Conservation (phyloP, 2,113 vertebrate species). For the Elephantulus edwardii region DNA sequence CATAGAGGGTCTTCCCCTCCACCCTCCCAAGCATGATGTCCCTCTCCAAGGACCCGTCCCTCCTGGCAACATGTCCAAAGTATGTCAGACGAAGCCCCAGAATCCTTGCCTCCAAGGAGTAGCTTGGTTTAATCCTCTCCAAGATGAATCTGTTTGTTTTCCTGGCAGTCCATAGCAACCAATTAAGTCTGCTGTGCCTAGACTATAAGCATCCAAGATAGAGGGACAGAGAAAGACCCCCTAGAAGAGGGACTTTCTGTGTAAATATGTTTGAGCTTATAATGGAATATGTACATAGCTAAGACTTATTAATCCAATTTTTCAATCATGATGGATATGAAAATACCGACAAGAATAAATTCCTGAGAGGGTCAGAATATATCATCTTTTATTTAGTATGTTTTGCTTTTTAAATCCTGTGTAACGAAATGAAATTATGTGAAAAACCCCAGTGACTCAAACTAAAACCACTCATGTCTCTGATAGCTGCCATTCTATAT, state of each 20-base stretch:
- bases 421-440: constrained; percentile 1
- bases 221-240: neutral
- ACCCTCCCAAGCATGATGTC: too few species aligned
- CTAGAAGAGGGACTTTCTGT: neutral
- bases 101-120: too few species aligned
- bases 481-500: fast-evolving
- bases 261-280: constrained; percentile 2
- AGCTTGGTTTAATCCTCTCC: too few species aligned
- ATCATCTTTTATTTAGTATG: constrained; percentile 32
- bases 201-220: neutral
- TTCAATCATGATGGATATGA: constrained; percentile 41
- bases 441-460: neutral
- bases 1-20: too few species aligned
- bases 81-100: too few species aligned
- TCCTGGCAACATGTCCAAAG: too few species aligned
- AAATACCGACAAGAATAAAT: constrained; percentile 13
- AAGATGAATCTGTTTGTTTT: too few species aligned
- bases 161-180: too few species aligned
- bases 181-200: neutral
- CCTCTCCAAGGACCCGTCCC: too few species aligned
- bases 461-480: neutral
- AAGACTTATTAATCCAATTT: constrained; percentile 56
- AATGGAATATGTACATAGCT: constrained; percentile 49
- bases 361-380: constrained; percentile 32
- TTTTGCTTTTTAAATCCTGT: constrained; percentile 36